Conservation (phyloP, 2,797 vertebrate species). For the Orientallactaga sibirica region DNA sequence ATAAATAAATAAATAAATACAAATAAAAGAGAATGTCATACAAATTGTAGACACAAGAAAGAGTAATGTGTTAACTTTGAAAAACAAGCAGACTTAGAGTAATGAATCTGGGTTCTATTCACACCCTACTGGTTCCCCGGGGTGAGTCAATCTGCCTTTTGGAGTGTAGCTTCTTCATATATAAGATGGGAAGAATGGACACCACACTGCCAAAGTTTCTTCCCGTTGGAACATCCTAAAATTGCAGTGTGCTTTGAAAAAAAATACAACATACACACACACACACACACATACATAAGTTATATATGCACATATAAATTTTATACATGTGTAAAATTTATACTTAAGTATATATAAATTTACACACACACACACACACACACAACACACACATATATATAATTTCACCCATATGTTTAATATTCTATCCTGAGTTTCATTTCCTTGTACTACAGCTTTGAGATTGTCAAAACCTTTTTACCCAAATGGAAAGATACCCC, state of each 20-base stretch:
- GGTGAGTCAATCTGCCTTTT: background rate
- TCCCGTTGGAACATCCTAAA: background rate
- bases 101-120: background rate
- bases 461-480: background rate
- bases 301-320: no score
- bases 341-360: no score
- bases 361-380: no score
- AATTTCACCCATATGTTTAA: background rate
- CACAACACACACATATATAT: background rate
- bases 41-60: background rate
- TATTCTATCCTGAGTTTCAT: conserved; percentile 7
- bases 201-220: background rate
- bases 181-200: background rate
- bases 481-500: background rate
- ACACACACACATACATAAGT: no score
- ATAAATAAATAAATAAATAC: no score
- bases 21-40: background rate
- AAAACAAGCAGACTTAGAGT: background rate
- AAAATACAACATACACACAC: no score
- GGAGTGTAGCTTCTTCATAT: background rate
- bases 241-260: background rate
- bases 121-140: background rate
- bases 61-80: background rate
- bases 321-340: no score
- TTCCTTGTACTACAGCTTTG: conserved; percentile 40